These are phyloP conservation scores for Anagyrus pseudococci DNA, from an alignment of 2,888 invertebrate genomes.

Conservation along the genomic window DNA sequence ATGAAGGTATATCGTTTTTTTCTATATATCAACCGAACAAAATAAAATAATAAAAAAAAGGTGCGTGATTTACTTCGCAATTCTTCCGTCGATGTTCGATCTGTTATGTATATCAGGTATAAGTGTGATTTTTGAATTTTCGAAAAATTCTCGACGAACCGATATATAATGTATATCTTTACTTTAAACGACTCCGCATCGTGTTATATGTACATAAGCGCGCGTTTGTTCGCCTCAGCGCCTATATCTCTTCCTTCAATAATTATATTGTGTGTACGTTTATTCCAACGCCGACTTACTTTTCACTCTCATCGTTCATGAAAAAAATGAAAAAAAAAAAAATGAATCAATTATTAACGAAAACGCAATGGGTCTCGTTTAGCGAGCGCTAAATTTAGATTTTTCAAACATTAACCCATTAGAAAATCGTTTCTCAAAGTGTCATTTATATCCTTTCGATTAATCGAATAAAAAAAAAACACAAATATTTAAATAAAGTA, in stretches of 20 bases:
- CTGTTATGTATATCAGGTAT: slow-evolving; percentile 30
- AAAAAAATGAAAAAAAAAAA: slow-evolving; percentile 2
- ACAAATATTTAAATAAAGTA: neutral
- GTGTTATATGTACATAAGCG: too few species aligned
- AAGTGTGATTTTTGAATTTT: slow-evolving; percentile 33
- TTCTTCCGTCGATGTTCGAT: slow-evolving; percentile 33
- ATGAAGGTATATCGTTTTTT: slow-evolving; percentile 21
- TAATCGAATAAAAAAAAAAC: too few species aligned
- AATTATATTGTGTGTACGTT: slow-evolving; percentile 14
- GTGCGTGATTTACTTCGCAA: slow-evolving; percentile 18
- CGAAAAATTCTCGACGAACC: slow-evolving; percentile 35
- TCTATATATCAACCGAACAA: slow-evolving; percentile 12
- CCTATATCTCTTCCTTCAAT: too few species aligned
- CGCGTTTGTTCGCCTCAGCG: too few species aligned
- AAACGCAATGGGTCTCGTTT: slow-evolving; percentile 25
- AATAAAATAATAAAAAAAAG: neutral
- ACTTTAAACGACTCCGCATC: neutral
- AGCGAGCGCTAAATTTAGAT: slow-evolving; percentile 27
- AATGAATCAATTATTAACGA: too few species aligned
- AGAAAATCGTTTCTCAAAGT: slow-evolving; percentile 31
- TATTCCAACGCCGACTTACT: slow-evolving; percentile 11
- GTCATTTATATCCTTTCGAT: slow-evolving; percentile 23
- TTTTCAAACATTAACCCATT: slow-evolving; percentile 29
- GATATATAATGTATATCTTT: slow-evolving; percentile 9
- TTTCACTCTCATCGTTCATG: slow-evolving; percentile 24